Conservation (phyloP, 2,113 vertebrate species). For the Microcebus tavaratra region DNA sequence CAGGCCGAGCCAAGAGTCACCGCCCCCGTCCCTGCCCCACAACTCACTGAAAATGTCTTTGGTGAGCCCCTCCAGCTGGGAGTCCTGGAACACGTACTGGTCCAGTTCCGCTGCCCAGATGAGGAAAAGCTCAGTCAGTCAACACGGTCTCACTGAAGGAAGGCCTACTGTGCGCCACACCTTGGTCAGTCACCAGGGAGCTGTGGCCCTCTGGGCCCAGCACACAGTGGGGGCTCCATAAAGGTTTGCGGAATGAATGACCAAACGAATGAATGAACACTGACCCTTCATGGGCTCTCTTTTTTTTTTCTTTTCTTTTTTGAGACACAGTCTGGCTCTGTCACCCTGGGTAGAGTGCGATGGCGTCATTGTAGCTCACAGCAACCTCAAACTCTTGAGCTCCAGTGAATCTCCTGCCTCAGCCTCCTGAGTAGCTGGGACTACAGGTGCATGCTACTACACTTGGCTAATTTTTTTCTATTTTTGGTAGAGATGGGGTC, state of each 20-base stretch:
- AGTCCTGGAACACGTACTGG: constrained; percentile 86
- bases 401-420: no score
- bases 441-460: no score
- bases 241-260: not conserved
- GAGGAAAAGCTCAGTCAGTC: not conserved
- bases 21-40: no score
- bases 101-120: constrained; percentile 82
- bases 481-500: no score
- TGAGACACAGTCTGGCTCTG: no score
- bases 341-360: no score
- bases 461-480: no score
- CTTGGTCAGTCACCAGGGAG: not conserved
- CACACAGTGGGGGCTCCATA: not conserved
- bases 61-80: constrained; percentile 76
- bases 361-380: no score
- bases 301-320: no score
- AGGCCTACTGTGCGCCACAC: not conserved
- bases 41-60: constrained; percentile 85
- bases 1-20: not conserved
- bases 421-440: no score
- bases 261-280: not conserved
- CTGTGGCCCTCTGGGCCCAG: not conserved
- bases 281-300: not conserved
- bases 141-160: not conserved
- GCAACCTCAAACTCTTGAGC: no score